Percentiles rank a stretch among this genome's conserved stretches.
Evolutionary conservation across 2,113 vertebrate genomes (phyloP).

Genomic region (Tapirus terrestris): DNA sequence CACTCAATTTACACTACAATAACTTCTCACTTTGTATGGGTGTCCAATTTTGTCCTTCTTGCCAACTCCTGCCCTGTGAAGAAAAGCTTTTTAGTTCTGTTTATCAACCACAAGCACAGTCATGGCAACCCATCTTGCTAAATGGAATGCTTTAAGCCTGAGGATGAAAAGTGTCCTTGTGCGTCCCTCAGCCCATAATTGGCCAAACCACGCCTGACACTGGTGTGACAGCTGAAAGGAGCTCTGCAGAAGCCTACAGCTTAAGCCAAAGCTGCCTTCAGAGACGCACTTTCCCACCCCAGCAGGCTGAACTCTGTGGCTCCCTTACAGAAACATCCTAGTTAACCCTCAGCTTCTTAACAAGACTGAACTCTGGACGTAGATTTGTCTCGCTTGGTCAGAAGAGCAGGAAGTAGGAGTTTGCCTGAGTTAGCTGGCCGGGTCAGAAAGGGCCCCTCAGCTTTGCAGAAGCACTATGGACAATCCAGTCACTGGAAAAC

Average conservation of each 20-base stretch:
- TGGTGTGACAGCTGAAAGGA: neutral
- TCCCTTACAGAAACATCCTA: neutral
- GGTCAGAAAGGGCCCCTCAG: neutral
- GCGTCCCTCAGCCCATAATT: neutral
- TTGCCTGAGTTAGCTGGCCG: neutral
- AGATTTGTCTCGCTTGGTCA: neutral
- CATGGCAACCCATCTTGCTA: constrained; percentile 30
- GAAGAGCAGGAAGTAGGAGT: neutral
- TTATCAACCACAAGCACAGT: neutral
- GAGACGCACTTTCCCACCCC: neutral
- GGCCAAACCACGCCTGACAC: neutral
- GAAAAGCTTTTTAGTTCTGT: neutral
- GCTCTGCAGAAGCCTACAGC: neutral
- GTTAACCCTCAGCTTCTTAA: neutral
- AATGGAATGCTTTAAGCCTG: neutral
- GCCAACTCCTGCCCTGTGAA: neutral
- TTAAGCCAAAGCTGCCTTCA: neutral
- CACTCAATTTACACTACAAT: neutral
- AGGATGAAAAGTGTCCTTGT: neutral
- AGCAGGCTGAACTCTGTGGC: neutral
- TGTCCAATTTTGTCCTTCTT: neutral
- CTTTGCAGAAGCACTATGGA: neutral
- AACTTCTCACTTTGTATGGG: neutral
- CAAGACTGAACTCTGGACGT: neutral
- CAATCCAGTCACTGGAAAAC: neutral